Percentiles rank a stretch among this genome's conserved stretches.
Conservation (phyloP, 2,113 vertebrate species). For the Oophaga pumilio region DNA sequence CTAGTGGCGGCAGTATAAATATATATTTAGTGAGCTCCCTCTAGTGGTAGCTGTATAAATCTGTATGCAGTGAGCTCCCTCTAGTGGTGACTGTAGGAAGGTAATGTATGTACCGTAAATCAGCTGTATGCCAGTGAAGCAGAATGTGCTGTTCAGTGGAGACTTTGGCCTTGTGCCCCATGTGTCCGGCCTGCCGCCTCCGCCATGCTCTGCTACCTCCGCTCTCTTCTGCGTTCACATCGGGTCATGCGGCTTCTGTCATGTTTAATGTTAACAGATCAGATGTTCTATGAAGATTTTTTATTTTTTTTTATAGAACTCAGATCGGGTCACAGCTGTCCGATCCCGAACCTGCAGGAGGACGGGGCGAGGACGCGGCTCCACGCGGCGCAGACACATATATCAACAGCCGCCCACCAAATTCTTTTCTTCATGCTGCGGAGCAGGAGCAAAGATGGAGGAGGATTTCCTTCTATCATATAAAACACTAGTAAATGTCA, state of each 20-base stretch:
- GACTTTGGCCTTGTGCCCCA: no score
- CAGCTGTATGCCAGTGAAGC: no score
- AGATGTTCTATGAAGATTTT: background rate
- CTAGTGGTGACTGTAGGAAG: no score
- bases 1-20: no score
- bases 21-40: no score
- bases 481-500: no score
- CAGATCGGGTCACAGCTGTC: conserved; percentile 33
- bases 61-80: no score
- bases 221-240: background rate
- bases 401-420: background rate
- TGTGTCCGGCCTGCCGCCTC: background rate
- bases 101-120: no score
- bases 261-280: background rate
- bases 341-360: background rate
- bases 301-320: background rate
- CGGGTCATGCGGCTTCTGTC: background rate
- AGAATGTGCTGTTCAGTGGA: no score
- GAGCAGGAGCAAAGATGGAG: background rate
- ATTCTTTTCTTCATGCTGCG: background rate
- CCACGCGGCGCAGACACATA: background rate
- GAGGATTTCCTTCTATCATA: background rate
- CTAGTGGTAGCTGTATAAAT: no score
- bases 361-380: background rate
- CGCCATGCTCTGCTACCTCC: background rate